phyloP scores from a whole-genome alignment of 2,797 vertebrate species.

The Tokudaia tokunoshimensis region DNA sequence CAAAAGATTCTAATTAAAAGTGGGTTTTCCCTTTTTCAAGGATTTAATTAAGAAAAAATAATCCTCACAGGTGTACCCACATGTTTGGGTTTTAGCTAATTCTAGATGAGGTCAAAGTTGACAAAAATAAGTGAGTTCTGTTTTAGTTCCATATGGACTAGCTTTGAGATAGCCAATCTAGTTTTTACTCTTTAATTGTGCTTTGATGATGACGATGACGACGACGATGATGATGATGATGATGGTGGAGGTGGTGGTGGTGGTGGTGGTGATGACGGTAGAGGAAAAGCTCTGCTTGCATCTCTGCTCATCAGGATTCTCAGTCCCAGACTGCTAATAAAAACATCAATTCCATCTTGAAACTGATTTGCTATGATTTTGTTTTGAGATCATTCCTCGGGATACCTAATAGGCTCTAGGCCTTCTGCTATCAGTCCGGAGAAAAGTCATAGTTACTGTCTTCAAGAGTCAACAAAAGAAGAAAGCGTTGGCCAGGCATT shows the following conservation, averaged over 20 bases:
- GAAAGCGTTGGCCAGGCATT: background rate
- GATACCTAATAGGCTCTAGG: background rate
- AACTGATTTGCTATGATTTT: background rate
- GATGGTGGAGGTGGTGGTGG: too few species aligned
- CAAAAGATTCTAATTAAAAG: background rate
- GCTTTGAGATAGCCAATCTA: background rate
- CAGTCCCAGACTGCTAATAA: background rate
- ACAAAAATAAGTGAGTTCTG: background rate
- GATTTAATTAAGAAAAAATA: background rate
- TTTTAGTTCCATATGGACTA: background rate
- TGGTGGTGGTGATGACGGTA: fast-evolving
- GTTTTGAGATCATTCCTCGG: background rate
- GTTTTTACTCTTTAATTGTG: background rate
- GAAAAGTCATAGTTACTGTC: background rate
- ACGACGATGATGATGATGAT: too few species aligned
- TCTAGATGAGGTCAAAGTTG: background rate
- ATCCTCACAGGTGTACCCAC: background rate
- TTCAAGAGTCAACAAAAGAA: background rate
- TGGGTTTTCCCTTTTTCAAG: background rate
- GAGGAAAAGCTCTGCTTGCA: background rate
- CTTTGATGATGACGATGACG: background rate
- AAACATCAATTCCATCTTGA: background rate
- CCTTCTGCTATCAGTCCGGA: background rate
- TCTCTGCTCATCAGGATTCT: background rate
- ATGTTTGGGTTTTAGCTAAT: background rate